Base-by-base conservation (phyloP, 2,113 vertebrate genomes). In the Chrysemys picta region DNA sequence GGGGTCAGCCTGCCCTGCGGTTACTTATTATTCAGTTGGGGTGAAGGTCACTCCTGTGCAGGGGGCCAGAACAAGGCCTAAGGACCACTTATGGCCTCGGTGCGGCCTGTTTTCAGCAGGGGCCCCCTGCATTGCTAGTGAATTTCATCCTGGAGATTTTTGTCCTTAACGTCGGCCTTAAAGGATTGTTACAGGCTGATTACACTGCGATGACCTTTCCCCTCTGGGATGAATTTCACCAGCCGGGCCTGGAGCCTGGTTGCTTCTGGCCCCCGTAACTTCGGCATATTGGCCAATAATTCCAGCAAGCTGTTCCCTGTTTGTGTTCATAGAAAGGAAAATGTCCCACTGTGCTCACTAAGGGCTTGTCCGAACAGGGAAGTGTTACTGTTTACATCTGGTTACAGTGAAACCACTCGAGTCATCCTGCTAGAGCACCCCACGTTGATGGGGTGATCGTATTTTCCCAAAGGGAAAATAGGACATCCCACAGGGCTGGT, bases 91-190 rank as follows among this genome's bases (percentile, higher is more conserved):
- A 53, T 10, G 17, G 57, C n/a, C 93, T 29, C 9, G 80, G 82
- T 19, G 17, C 3, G 17, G 7, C 35, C 14, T n/a, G 35, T 21
- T 35, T 69, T 35, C 31, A n/a, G 16, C 24, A 29, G 19, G 65
- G 35, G 16, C 35, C 31, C 14, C 65, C 14, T 21, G 8, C 14
- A 17, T 19, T 19, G 6, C 62, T 35, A 25, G 62, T 31, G 93
- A 81, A 94, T 96, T 96, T 93, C 75, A 85, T 38, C 84, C 69
- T 88, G 83, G 91, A 90, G 93, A 93, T 94, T 93, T 93, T 80
- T 91, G 56, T 84, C 76, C 31, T 94, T 94, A 82, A 9, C 16
- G 7, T 8, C 6, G 31, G 13, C 16, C 62, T n/a, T 14, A n/a
- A 31, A 69, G 29, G 62, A 69, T 17, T 6, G 35, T 35, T 65